Conservation (phyloP, 2,113 vertebrate species). For the Panthera leo region DNA sequence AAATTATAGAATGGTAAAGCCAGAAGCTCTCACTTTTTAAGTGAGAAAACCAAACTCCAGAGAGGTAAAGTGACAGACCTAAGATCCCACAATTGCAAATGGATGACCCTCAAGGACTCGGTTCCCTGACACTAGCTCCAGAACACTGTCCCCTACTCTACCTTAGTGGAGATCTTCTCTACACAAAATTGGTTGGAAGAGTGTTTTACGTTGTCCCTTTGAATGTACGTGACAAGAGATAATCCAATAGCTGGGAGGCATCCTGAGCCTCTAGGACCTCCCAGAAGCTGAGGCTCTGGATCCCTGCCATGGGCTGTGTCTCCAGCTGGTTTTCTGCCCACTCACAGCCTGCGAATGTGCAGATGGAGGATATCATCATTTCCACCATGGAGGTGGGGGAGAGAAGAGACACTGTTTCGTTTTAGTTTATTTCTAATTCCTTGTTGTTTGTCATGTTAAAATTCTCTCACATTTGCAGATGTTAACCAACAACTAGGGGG, state of each 20-base stretch:
- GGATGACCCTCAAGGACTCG: neutral
- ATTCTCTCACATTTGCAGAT: constrained; percentile 63
- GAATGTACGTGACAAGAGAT: neutral
- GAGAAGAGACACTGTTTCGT: constrained; percentile 38
- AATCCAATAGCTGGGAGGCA: constrained; percentile 11
- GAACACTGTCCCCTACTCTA: neutral
- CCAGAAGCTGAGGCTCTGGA: constrained; percentile 50
- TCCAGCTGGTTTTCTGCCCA: constrained; percentile 71
- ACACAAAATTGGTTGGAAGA: neutral
- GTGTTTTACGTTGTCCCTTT: neutral
- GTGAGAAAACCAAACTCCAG: neutral
- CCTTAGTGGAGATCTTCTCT: neutral
- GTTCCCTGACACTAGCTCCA: neutral
- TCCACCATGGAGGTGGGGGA: constrained; percentile 53
- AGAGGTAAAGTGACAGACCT: neutral
- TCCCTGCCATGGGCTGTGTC: neutral
- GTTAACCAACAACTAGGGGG: constrained; percentile 48
- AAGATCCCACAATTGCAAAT: neutral
- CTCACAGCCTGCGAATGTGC: constrained; percentile 52
- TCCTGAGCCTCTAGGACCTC: neutral
- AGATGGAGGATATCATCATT: constrained; percentile 73
- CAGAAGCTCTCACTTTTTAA: neutral
- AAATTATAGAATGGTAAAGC: neutral
- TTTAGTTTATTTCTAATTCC: constrained; percentile 47
- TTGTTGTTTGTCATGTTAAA: constrained; percentile 59